phyloP scores from a whole-genome alignment of 2,888 invertebrate species.

The Ennomos quercinarius region DNA sequence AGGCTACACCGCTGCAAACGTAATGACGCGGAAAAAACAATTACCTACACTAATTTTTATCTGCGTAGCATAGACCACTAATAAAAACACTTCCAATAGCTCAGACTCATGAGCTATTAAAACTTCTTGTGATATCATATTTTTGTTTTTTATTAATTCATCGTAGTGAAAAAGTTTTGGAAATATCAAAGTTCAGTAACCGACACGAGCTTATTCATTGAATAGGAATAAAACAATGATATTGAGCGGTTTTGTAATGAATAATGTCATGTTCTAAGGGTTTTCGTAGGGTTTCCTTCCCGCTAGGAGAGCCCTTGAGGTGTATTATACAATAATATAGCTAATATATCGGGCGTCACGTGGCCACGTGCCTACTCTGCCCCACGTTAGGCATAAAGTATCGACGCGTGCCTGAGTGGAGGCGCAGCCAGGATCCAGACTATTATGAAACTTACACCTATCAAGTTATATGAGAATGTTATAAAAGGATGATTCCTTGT shows the following conservation, averaged over 20 bases:
- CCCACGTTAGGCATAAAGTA: slow-evolving; percentile 39
- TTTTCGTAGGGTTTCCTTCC: slow-evolving; percentile 25
- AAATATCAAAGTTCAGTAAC: slow-evolving; percentile 36
- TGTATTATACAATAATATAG: slow-evolving; percentile 31
- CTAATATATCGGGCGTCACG: slow-evolving; percentile 40
- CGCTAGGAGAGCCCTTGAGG: slow-evolving; percentile 26
- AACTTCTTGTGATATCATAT: slow-evolving; percentile 27
- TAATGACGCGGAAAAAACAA: slow-evolving; percentile 56
- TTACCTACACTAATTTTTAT: slow-evolving; percentile 45
- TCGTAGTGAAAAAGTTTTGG: slow-evolving; percentile 22
- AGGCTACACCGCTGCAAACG: slow-evolving; percentile 29
- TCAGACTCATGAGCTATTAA: slow-evolving; percentile 30
- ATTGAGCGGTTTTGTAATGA: slow-evolving; percentile 19
- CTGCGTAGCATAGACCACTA: slow-evolving; percentile 46
- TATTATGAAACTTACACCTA: slow-evolving; percentile 2
- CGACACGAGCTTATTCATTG: slow-evolving; percentile 13
- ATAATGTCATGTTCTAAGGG: slow-evolving; percentile 20
- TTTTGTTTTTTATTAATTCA: slow-evolving; percentile 37
- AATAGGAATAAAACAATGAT: slow-evolving; percentile 30
- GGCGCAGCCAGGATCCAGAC: slow-evolving; percentile 37
- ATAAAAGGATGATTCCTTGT: background rate
- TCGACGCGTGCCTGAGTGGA: slow-evolving; percentile 64
- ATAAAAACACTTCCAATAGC: slow-evolving; percentile 42
- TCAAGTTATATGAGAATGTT: background rate
- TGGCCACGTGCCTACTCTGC: slow-evolving; percentile 29